Base-by-base conservation (phyloP, 1,140 invertebrate genomes). In the Drosophila arawakana region DNA sequence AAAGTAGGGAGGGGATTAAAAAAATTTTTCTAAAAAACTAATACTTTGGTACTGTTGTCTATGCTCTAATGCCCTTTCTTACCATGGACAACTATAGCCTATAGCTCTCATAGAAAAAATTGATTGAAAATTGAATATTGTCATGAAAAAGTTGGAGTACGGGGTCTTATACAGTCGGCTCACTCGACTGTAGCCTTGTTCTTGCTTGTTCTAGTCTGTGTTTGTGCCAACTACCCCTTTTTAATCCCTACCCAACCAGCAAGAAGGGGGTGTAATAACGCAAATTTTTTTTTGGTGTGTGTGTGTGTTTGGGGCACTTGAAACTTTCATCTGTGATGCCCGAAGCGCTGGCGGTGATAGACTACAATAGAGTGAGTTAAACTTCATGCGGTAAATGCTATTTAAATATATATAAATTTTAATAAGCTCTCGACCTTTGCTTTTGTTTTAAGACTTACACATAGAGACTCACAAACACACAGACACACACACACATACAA, bases 371-470 rank as follows among this genome's bases (percentile, higher is more conserved):
- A 30, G 47, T 61, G 60, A 52, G 44, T 25, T 34, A 7, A 54
- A 54, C 11, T 55, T 18, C 60, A 58, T 61, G 79, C 73, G 54
- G 88, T 89, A 91, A 88, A 91, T 89, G 78, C 89, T 89, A 90
- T 90, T 90, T 91, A 90, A 90, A 90, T 90, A 89, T 90, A 89
- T 84, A 90, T 90, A 90, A 79, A 91, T 90, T 91, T 89, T 91
- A 91, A 90, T 91, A 90, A 90, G 83, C 80, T 74, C 68, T 77
- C 50, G 81, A 71, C 73, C 60, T 66, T 52, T 72, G 44, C 55
- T 34, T 65, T 73, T 71, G 72, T 74, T 74, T 61, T 58, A 39
- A 11, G 61, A 37, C 2, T 57, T n/a, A 39, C 11, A 39, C 63
- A 11, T 10, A 44, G 13, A 46, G 2, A 52, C 49, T 15, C 34